Percentiles rank a stretch among this genome's conserved stretches.
These are phyloP conservation scores for Acanthisitta chloris DNA, from an alignment of 2,113 vertebrate genomes.

Conservation along the genomic window DNA sequence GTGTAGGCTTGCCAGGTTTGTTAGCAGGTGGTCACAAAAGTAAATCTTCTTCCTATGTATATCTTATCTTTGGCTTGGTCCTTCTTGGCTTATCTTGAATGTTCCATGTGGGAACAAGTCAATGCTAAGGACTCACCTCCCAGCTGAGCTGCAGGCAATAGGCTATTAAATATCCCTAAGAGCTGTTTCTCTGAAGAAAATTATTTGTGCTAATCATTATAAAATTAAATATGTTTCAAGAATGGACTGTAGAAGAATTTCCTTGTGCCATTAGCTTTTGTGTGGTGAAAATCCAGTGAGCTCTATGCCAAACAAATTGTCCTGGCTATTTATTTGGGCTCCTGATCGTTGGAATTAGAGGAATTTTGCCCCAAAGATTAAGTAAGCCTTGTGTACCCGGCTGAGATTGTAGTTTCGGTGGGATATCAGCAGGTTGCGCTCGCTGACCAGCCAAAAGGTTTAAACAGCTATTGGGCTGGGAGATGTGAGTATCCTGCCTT, in stretches of 20 bases:
- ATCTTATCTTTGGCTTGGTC: not conserved
- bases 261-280: not conserved
- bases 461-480: too few relatives aligned
- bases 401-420: not conserved
- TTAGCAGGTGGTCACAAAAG: not conserved
- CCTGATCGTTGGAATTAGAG: accelerated
- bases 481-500: accelerated
- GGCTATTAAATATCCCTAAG: not conserved
- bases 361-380: accelerated
- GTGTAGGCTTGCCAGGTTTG: not conserved
- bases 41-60: not conserved
- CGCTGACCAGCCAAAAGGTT: not conserved
- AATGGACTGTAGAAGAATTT: not conserved
- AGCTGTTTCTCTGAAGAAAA: not conserved
- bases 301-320: accelerated
- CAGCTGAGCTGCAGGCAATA: accelerated
- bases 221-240: not conserved
- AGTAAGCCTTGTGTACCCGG: accelerated
- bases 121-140: not conserved
- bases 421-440: not conserved
- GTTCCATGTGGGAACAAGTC: not conserved
- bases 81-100: not conserved
- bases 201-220: not conserved
- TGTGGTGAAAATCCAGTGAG: not conserved
- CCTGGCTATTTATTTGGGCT: not conserved